Evolutionary conservation across 2,888 invertebrate genomes (phyloP), one percentile per base, ranked within the genome.

Genomic region (Ophion ventricosus): DNA sequence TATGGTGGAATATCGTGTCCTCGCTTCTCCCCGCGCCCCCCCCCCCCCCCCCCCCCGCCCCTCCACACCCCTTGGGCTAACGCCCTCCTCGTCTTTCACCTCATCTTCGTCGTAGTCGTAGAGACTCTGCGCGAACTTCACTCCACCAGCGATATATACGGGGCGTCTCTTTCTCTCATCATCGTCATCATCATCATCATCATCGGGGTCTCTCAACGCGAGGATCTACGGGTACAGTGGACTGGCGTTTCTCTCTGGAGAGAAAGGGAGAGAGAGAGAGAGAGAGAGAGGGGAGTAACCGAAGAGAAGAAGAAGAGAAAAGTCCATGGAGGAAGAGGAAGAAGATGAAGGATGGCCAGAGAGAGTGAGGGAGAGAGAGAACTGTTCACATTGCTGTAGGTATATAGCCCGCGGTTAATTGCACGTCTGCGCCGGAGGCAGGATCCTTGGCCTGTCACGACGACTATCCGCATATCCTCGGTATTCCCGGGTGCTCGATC

Each of bases 391-490:
- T 85, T 87, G 89, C 81, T 72, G 79, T 80, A 83, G 86, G 89
- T 89, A 90, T 49, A 49, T 89, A 90, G 91, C 92, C 91, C 89
- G 88, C 91, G 91, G 92, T 92, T 92, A 92, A 92, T 92, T 92
- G 91, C 92, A 90, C 89, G 92, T 92, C 91, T 91, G 92, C 89
- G 89, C 90, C 88, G 88, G 86, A 88, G 90, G 91, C 89, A 90
- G 90, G 90, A 91, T 91, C 91, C 90, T 91, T 89, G 87, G 79
- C 84, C 84, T 82, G 82, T 85, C 84, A 85, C 84, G 84, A 85
- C 84, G 84, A 85, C 73, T 82, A 82, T 79, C 67, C 84, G 73
- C 73, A 64, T 81, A 73, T 61, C 29, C 11, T 69, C 49, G 49
- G 49, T 49, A 49, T 67, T 40, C 54, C 54, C 35, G 72, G 57